Evolutionary conservation across 1,140 invertebrate species (phyloP).

Genomic region (Brachionus rotundiformis): DNA sequence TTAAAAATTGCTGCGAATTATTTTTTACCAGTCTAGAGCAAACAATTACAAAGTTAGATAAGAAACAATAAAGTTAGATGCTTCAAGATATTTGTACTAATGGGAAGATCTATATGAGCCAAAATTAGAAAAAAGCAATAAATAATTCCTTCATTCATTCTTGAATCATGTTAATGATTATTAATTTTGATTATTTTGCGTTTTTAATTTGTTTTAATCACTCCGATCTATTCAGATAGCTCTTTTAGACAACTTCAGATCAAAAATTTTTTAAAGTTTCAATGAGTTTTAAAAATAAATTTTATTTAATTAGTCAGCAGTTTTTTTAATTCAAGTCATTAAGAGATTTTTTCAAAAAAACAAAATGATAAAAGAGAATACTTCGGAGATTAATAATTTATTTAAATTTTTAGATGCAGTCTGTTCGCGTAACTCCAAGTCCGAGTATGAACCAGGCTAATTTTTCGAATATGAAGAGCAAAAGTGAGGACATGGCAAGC

Average conservation of each 20-base stretch:
- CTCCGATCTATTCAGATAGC: not conserved
- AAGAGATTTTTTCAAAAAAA: not conserved
- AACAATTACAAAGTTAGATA: conserved; percentile 13
- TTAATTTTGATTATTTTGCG: not conserved
- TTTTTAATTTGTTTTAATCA: not conserved
- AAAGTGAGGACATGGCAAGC: not conserved
- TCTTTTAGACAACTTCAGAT: not conserved
- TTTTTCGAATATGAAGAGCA: not conserved
- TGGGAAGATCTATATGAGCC: not conserved
- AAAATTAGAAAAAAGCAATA: not conserved
- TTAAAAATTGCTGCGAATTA: conserved; percentile 2
- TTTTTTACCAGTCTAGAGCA: not conserved
- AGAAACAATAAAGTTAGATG: conserved; percentile 1
- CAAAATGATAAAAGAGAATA: not conserved
- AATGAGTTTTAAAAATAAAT: too few species aligned
- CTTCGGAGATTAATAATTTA: not conserved
- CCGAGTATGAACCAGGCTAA: not conserved
- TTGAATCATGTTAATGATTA: not conserved
- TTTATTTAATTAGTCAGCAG: not conserved
- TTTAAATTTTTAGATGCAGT: not conserved
- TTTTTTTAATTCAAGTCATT: not conserved
- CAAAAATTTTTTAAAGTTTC: too few species aligned
- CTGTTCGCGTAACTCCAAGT: conserved; percentile 15
- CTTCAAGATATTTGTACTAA: conserved; percentile 10
- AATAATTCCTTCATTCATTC: not conserved